Evolutionary conservation across 2,113 vertebrate species (phyloP).

Genomic region (Theropithecus gelada): DNA sequence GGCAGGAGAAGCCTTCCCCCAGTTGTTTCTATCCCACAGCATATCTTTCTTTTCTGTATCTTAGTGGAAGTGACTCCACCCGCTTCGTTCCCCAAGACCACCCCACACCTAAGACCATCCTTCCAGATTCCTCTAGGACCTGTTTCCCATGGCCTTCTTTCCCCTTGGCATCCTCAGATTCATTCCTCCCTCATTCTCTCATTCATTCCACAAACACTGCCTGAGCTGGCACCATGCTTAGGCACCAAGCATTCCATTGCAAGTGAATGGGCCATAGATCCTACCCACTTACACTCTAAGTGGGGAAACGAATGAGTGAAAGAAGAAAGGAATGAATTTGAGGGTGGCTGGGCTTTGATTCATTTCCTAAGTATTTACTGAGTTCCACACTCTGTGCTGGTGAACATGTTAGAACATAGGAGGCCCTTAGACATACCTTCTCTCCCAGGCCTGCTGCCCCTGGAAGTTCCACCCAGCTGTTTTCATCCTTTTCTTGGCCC

Average conservation of each 20-base stretch:
- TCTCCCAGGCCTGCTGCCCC: background rate
- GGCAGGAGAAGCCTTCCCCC: background rate
- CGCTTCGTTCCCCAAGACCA: background rate
- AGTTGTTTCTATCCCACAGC: background rate
- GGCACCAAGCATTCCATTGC: background rate
- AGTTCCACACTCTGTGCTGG: background rate
- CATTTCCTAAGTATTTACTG: background rate
- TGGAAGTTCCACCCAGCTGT: background rate
- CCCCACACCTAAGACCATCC: background rate
- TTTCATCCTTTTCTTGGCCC: background rate
- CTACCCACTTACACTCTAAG: background rate
- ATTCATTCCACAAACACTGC: background rate
- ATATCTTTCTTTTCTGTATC: background rate
- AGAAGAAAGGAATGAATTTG: background rate
- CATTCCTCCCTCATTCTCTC: background rate
- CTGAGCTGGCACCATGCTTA: background rate
- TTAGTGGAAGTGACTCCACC: background rate
- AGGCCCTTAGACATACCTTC: background rate
- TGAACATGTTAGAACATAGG: accelerated
- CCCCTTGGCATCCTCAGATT: background rate
- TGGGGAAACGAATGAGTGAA: background rate
- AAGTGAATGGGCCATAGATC: background rate
- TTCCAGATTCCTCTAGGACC: background rate
- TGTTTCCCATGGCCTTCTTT: background rate
- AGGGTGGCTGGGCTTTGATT: background rate